Base-by-base conservation (phyloP, 2,888 invertebrate genomes). In the Drosophila meridiana region DNA sequence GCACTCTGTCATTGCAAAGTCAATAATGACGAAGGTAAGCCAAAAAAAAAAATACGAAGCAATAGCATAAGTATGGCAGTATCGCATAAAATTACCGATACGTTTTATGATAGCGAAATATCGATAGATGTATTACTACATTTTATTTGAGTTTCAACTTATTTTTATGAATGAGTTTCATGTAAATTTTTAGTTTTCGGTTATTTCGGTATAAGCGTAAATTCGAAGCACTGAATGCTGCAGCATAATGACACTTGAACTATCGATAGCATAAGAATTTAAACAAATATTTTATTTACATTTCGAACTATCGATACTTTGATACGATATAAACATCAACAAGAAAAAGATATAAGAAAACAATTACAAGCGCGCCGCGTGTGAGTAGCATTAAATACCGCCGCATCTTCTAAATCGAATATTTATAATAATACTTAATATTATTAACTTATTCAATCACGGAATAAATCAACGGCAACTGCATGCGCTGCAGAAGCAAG, bases 271-370 rank as follows among this genome's bases (percentile, higher is more conserved):
- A 9, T n/a, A 11, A 20, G 13, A 30, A 28, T 58, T 28, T 26
- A 14, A 8, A 47, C 13, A 69, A 30, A 4, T 36, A 61, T 60
- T 55, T 13, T 32, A 30, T 14, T 30, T 38, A 13, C 7, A 11
- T 8, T 40, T 36, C 11, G 3, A 52, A 2, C 11, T 63, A 76
- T 76, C 76, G 76, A 76, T 76, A 71, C 32, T 5, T 42, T 36
- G 4, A 14, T 47, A 40, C 70, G 62, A 69, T 68, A 63, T 32
- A 63, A 66, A 61, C 62, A 77, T 57, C 69, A 77, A 66, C 52
- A 76, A 76, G 50, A 61, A 64, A 55, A 38, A 65, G 34, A 58
- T 14, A 77, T 48, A 47, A 61, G 32, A 36, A 36, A 72, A 68
- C 48, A 76, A 61, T 61, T 67, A 40, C 13, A 52, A 55, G 45